Evolutionary conservation across 2,113 vertebrate species (phyloP).

Genomic region (Neodontobutis hainanensis): DNA sequence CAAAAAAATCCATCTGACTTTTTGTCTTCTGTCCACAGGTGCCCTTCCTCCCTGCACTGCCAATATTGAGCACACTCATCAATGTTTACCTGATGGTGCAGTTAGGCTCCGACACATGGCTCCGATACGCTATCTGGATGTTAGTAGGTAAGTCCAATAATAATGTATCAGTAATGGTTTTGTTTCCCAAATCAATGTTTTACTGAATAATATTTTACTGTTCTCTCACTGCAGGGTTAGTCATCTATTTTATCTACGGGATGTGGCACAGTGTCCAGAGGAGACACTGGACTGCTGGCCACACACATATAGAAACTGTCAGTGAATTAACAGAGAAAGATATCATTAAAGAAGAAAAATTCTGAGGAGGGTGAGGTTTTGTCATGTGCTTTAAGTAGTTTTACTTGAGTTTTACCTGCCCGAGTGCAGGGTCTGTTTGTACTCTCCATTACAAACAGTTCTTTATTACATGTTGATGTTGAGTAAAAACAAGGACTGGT

Average conservation of each 20-base stretch:
- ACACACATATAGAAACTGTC: constrained; percentile 40
- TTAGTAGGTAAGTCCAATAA: constrained; percentile 75
- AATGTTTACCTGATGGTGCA: constrained; percentile 83
- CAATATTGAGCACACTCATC: constrained; percentile 79
- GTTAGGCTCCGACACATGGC: constrained; percentile 79
- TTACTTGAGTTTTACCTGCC: constrained; percentile 13
- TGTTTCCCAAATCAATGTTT: no score
- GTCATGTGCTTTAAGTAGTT: constrained; percentile 33
- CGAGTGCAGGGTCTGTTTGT: neutral
- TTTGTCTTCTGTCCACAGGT: constrained; percentile 70
- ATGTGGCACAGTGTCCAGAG: constrained; percentile 79
- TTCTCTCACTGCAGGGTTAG: constrained; percentile 70
- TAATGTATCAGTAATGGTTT: no score
- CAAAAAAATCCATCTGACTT: neutral
- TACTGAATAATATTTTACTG: neutral
- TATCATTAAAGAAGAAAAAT: constrained; percentile 47
- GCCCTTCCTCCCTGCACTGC: constrained; percentile 83
- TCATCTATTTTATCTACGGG: constrained; percentile 86
- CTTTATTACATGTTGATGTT: neutral
- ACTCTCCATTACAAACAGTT: neutral
- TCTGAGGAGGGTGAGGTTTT: constrained; percentile 58
- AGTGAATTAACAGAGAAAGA: constrained; percentile 43
- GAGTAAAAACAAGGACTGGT: neutral
- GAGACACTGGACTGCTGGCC: neutral
- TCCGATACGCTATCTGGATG: constrained; percentile 86